A percentile compares a stretch with the other conserved stretches of the same genome.
Evolutionary conservation across 1,140 invertebrate genomes (phyloP).

Genomic region (Drosophila ironensis): DNA sequence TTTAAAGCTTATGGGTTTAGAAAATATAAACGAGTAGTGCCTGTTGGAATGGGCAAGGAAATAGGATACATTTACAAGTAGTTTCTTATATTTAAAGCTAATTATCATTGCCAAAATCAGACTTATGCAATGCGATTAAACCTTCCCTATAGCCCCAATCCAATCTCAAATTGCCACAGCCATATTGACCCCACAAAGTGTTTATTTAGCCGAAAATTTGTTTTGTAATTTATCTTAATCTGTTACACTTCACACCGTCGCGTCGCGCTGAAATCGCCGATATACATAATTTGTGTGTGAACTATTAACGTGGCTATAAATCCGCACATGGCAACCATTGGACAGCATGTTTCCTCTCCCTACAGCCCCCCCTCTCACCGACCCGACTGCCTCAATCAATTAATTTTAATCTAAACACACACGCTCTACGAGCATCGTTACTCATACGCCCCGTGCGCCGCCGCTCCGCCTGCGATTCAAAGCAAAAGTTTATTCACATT

Average conservation of each 20-base stretch:
- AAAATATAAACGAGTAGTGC: too few relatives aligned
- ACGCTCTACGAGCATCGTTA: constrained; percentile 39
- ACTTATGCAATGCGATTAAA: too few relatives aligned
- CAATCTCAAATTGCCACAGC: neutral
- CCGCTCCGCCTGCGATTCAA: constrained; percentile 33
- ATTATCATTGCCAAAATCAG: too few relatives aligned
- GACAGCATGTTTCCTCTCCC: constrained; percentile 10
- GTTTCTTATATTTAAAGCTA: too few relatives aligned
- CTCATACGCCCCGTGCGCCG: constrained; percentile 61
- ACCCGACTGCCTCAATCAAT: constrained; percentile 56
- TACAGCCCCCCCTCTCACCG: neutral
- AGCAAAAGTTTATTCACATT: constrained; percentile 74
- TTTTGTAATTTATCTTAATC: constrained; percentile 47
- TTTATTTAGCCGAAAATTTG: neutral
- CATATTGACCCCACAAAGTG: neutral
- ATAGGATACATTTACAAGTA: too few relatives aligned
- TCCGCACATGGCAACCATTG: constrained; percentile 50
- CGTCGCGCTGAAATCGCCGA: constrained; percentile 15
- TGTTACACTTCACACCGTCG: constrained; percentile 24
- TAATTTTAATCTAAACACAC: constrained; percentile 66
- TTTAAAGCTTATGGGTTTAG: neutral
- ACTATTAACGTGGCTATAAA: constrained; percentile 47
- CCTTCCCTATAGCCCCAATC: too few relatives aligned
- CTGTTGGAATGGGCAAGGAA: neutral
- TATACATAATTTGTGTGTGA: constrained; percentile 44